Percentiles rank a stretch among this genome's conserved stretches.
Conservation (phyloP, 2,797 vertebrate genomes). For the Etheostoma nigrum region DNA sequence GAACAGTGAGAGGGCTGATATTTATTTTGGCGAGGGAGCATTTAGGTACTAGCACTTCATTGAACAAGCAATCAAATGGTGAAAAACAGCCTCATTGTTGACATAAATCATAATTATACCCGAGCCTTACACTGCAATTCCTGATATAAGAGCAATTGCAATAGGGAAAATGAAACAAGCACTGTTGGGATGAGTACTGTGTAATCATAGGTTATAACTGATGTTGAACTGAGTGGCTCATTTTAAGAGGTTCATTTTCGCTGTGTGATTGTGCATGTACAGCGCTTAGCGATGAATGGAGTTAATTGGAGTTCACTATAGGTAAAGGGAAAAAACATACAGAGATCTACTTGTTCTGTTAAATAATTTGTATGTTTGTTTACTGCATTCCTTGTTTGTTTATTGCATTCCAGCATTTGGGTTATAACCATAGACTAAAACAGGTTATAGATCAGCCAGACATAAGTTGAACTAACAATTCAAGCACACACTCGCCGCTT, state of each 20-base stretch:
- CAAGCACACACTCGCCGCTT: no score
- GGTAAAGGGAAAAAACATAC: neutral
- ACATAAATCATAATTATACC: slow-evolving; percentile 73
- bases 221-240: slow-evolving; percentile 50
- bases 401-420: no score
- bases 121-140: slow-evolving; percentile 44
- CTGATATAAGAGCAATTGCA: slow-evolving; percentile 56
- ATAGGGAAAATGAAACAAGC: slow-evolving; percentile 52
- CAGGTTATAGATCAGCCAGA: no score
- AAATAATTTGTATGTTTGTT: no score
- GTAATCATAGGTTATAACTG: slow-evolving; percentile 60
- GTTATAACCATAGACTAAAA: no score
- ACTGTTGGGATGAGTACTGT: slow-evolving; percentile 37
- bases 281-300: neutral
- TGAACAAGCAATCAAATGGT: slow-evolving; percentile 71
- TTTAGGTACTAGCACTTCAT: slow-evolving; percentile 71
- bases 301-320: neutral
- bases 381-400: no score
- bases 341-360: no score
- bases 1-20: slow-evolving; percentile 30
- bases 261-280: neutral
- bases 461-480: no score
- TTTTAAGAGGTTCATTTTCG: slow-evolving; percentile 7
- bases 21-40: slow-evolving; percentile 52
- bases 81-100: slow-evolving; percentile 67